Evolutionary conservation across 1,140 invertebrate genomes (phyloP).

Genomic region (Diuraphis noxia): DNA sequence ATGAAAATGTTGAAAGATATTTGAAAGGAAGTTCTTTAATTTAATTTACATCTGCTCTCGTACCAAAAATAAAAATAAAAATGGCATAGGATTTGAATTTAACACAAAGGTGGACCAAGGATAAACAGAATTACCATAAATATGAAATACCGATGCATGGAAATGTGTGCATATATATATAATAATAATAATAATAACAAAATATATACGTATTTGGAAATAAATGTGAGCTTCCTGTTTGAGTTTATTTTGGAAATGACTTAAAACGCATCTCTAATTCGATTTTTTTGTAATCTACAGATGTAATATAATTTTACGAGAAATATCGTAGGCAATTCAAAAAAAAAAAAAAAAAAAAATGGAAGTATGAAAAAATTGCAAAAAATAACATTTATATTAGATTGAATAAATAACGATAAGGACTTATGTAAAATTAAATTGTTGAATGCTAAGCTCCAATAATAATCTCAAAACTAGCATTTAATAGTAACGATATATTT

Average conservation of each 20-base stretch:
- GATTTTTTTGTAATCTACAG: background rate
- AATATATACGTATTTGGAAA: background rate
- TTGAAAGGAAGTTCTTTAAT: background rate
- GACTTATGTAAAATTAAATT: no score
- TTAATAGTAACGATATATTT: no score
- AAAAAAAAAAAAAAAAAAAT: background rate
- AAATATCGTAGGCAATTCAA: background rate
- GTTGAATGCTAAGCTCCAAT: no score
- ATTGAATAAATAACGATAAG: background rate
- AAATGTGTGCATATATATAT: background rate
- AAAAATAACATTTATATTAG: background rate
- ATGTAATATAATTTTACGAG: background rate
- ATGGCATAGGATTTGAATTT: background rate
- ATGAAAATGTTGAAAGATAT: background rate
- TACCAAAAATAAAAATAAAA: background rate
- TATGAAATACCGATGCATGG: background rate
- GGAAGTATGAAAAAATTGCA: background rate
- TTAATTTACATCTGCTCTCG: background rate
- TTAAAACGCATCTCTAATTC: background rate
- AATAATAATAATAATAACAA: no score
- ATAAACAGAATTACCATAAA: constrained; percentile 14
- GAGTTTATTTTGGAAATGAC: background rate
- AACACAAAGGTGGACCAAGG: background rate
- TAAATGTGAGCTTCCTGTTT: background rate
- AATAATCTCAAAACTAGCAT: no score